Percentiles rank a stretch among this genome's conserved stretches.
Conservation (phyloP, 2,888 invertebrate genomes). For the Cactoblastis cactorum region DNA sequence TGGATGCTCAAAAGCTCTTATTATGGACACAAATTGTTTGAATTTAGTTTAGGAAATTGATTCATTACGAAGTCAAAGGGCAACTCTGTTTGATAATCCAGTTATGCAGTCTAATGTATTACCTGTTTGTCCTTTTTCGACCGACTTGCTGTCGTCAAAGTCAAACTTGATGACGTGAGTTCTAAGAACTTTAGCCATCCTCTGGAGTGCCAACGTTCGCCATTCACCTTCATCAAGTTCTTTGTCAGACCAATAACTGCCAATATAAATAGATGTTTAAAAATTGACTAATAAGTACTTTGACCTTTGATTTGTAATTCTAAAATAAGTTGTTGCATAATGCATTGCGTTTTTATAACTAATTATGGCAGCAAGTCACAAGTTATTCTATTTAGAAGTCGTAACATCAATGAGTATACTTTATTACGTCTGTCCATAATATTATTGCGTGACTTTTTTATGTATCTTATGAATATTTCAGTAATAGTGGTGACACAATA, state of each 20-base stretch:
- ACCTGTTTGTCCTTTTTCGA: conserved; percentile 55
- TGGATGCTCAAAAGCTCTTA: neutral
- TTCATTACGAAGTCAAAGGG: neutral
- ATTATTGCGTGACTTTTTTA: no score
- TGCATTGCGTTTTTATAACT: no score
- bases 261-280: no score
- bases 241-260: conserved; percentile 62
- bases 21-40: neutral
- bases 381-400: no score
- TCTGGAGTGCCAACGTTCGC: conserved; percentile 79
- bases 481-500: no score
- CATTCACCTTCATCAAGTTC: conserved; percentile 73
- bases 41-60: neutral
- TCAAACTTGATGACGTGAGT: conserved; percentile 85
- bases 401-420: no score
- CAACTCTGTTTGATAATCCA: neutral
- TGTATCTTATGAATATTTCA: no score
- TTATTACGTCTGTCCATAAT: no score
- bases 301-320: no score
- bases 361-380: no score
- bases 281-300: no score
- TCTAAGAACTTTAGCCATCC: conserved; percentile 77
- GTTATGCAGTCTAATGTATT: neutral
- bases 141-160: conserved; percentile 56
- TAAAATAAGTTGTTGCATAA: no score